Evolutionary conservation across 2,888 invertebrate species (phyloP).

Genomic region (Drosophila formosana): DNA sequence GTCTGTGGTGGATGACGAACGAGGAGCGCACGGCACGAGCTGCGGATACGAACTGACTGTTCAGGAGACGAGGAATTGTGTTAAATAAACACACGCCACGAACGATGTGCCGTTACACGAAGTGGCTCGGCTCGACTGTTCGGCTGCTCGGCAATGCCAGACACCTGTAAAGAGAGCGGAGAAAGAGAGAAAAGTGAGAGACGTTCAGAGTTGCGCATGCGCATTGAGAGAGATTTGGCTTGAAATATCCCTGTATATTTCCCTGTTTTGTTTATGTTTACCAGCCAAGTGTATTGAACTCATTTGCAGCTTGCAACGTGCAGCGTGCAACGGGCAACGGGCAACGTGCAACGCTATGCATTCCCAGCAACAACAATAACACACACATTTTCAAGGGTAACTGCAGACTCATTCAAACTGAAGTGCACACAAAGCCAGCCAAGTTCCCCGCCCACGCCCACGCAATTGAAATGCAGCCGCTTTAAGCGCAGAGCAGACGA

Average conservation of each 20-base stretch:
- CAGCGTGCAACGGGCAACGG: slow-evolving; percentile 44
- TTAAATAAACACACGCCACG: slow-evolving; percentile 72
- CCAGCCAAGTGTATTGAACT: slow-evolving; percentile 76
- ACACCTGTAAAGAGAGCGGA: slow-evolving; percentile 51
- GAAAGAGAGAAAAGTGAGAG: slow-evolving; percentile 17
- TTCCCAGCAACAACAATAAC: slow-evolving; percentile 36
- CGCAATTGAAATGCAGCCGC: slow-evolving; percentile 19
- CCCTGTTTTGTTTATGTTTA: slow-evolving; percentile 78
- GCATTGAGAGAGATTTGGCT: slow-evolving; percentile 19
- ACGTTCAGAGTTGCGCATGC: slow-evolving; percentile 27
- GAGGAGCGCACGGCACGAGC: slow-evolving; percentile 63
- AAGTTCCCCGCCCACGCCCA: slow-evolving; percentile 6
- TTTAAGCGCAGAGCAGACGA: slow-evolving; percentile 27
- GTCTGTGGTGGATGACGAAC: slow-evolving; percentile 5
- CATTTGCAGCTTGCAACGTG: slow-evolving; percentile 56
- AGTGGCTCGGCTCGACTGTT: slow-evolving; percentile 20
- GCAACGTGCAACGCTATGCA: slow-evolving; percentile 58
- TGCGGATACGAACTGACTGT: slow-evolving; percentile 73
- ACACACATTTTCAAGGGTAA: slow-evolving; percentile 77
- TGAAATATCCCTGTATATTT: slow-evolving; percentile 66
- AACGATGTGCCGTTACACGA: slow-evolving; percentile 29
- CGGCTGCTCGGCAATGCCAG: slow-evolving; percentile 26
- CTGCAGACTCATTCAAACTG: slow-evolving; percentile 76
- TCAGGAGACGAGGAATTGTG: slow-evolving; percentile 67
- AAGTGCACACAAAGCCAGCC: slow-evolving; percentile 61